Percentiles rank a stretch among this genome's conserved stretches.
Evolutionary conservation across 2,888 invertebrate species (phyloP).

Genomic region (Synergus laeviventris): DNA sequence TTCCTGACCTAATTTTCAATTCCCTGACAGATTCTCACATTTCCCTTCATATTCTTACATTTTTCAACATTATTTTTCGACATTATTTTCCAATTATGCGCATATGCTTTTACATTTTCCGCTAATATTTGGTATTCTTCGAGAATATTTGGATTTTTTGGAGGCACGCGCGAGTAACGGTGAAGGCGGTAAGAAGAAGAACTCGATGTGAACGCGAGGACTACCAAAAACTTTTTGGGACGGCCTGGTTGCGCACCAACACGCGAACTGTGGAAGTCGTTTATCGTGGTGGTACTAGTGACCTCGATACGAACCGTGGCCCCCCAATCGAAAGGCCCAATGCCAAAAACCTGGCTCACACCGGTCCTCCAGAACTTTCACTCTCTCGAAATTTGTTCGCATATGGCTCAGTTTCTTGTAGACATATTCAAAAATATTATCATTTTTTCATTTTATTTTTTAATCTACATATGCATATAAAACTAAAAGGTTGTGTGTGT

Average conservation of each 20-base stretch:
- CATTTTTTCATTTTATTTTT: constrained; percentile 26
- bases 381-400: constrained; percentile 55
- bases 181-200: constrained; percentile 50
- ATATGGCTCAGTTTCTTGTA: neutral
- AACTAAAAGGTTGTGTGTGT: neutral
- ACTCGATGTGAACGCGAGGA: constrained; percentile 62
- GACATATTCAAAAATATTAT: constrained; percentile 19
- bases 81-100: no score
- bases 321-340: constrained; percentile 70
- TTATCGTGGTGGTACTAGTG: constrained; percentile 73
- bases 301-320: constrained; percentile 73
- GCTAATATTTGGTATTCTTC: no score
- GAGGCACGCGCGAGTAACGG: constrained; percentile 38
- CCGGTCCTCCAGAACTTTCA: constrained; percentile 63
- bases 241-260: constrained; percentile 59
- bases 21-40: neutral
- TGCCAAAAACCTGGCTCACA: constrained; percentile 70
- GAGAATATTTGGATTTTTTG: neutral
- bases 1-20: neutral
- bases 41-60: no score
- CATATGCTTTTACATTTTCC: no score
- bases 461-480: neutral
- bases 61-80: no score
- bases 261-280: constrained; percentile 63
- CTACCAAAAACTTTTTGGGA: constrained; percentile 65